Percentiles rank a stretch among this genome's conserved stretches.
These are phyloP conservation scores for Trimorus sp. DNA, from an alignment of 2,888 invertebrate species.

Conservation along the genomic window DNA sequence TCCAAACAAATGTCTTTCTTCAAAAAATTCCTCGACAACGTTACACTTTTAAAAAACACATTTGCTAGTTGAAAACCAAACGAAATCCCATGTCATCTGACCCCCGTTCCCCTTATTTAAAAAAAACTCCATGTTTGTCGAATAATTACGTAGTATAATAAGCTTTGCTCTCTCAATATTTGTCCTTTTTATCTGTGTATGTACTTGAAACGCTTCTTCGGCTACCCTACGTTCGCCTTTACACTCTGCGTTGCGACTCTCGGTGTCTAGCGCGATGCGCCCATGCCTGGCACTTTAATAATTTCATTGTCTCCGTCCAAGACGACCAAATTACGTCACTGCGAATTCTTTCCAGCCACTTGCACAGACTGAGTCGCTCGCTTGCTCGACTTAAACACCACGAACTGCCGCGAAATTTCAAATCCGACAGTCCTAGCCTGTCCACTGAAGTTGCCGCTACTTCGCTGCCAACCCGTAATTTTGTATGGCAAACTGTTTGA, in stretches of 20 bases:
- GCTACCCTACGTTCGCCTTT: slow-evolving; percentile 59
- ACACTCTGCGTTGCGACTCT: slow-evolving; percentile 34
- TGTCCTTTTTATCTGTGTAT: slow-evolving; percentile 55
- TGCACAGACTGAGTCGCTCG: not conserved
- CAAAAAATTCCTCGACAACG: too few species aligned
- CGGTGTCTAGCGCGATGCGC: slow-evolving; percentile 52
- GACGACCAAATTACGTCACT: slow-evolving; percentile 5
- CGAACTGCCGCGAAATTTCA: too few species aligned
- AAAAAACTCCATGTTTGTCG: slow-evolving; percentile 46
- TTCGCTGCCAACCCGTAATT: too few species aligned
- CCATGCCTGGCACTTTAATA: slow-evolving; percentile 53
- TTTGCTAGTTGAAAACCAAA: too few species aligned
- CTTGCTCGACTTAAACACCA: too few species aligned
- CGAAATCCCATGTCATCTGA: too few species aligned
- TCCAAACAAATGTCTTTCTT: too few species aligned
- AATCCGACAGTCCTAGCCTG: too few species aligned
- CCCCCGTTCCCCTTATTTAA: not conserved
- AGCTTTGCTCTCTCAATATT: slow-evolving; percentile 62
- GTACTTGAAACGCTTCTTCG: slow-evolving; percentile 57
- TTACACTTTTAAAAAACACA: too few species aligned
- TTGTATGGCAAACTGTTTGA: too few species aligned
- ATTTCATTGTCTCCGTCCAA: slow-evolving; percentile 35
- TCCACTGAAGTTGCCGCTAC: too few species aligned
- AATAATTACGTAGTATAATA: slow-evolving; percentile 61
- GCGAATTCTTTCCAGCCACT: not conserved